Evolutionary conservation across 2,797 vertebrate species (phyloP).

Genomic region (Sternarchorhynchus goeldii): DNA sequence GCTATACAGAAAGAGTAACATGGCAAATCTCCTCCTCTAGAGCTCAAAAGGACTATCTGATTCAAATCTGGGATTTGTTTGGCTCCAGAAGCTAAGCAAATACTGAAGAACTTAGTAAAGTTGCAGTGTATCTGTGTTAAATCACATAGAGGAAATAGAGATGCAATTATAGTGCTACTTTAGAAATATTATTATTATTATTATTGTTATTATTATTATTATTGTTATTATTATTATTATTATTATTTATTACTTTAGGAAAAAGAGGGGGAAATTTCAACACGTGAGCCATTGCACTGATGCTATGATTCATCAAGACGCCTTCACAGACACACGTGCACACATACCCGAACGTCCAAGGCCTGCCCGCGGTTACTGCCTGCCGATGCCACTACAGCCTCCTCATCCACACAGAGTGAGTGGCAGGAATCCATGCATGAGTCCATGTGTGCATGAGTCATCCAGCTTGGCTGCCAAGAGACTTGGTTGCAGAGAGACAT

Average conservation of each 20-base stretch:
- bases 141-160: conserved; percentile 23
- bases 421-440: conserved; percentile 38
- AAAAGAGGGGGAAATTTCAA: neutral
- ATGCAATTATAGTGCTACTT: conserved; percentile 26
- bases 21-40: too few species aligned
- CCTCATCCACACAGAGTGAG: conserved; percentile 26
- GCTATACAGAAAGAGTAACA: too few species aligned
- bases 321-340: neutral
- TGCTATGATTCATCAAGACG: conserved; percentile 28
- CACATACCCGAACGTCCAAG: conserved; percentile 8
- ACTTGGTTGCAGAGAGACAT: conserved; percentile 59
- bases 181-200: neutral
- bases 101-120: conserved; percentile 12
- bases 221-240: too few species aligned
- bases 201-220: too few species aligned
- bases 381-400: conserved; percentile 10
- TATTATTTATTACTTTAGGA: neutral
- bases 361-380: conserved; percentile 15
- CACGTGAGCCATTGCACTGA: conserved; percentile 22
- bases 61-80: conserved; percentile 24
- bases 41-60: neutral
- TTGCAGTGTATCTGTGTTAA: conserved; percentile 30
- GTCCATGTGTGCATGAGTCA: conserved; percentile 43
- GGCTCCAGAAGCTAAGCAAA: conserved; percentile 28
- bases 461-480: conserved; percentile 45